Base-by-base conservation (phyloP, 2,113 vertebrate genomes). In the Loxodonta africana region DNA sequence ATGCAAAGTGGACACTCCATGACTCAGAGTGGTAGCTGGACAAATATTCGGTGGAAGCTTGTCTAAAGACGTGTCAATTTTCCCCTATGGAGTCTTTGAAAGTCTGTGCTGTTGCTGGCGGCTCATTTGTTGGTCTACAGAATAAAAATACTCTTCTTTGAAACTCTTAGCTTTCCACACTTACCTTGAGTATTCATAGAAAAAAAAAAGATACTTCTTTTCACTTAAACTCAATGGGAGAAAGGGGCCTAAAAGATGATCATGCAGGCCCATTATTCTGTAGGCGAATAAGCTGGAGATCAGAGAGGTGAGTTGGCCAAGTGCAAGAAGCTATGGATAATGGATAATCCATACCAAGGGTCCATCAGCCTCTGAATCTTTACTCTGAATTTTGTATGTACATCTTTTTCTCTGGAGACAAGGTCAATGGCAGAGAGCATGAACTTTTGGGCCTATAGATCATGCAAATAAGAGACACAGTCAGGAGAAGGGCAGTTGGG, bases 1-100 rank as follows among this genome's bases (percentile, higher is more conserved):
- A 90, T 90, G 84, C 93, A 95, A 95, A 98, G 95, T 95, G 95
- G 96, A 83, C 95, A 30, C 87, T 95, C 89, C 28, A 8, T 77
- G 81, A 65, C 53, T 84, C 87, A 21, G 83, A 96, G 94, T 6
- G n/a, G 53, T 69, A 74, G 80, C 85, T 8, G 15, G 88, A 83
- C 30, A 18, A 95, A 94, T 97, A 76, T 85, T 88, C 83, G 88
- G 91, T 88, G 76, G 28, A 88, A 95, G 60, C 0, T 2, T 82
- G 62, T 85, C 90, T 88, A 90, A 97, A 97, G 81, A 92, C 89
- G 95, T 88, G 87, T 86, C 95, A 53, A 83, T 96, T 98, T 97
- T 80, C 90, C 91, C 96, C 95, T 65, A 25, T 6, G 37, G 91
- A 95, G 95, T 26, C 60, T 93, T 95, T 96, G 93, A 93, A 73